Evolutionary conservation across 2,888 invertebrate genomes (phyloP).

Genomic region (Ochlodes sylvanus): DNA sequence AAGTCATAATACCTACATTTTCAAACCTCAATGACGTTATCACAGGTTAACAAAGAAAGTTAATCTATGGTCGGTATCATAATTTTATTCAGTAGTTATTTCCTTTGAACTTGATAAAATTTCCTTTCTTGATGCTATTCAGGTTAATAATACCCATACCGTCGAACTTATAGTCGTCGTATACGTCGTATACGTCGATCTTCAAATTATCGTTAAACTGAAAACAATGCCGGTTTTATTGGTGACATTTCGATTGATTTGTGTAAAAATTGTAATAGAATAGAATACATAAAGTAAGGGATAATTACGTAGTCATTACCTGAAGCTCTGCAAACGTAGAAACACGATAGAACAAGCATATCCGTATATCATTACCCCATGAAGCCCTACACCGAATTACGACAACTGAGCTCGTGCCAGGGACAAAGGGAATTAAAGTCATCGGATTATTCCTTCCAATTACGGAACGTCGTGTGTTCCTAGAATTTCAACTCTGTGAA

Average conservation of each 20-base stretch:
- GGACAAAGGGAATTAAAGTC: conserved; percentile 36
- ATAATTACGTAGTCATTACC: background rate
- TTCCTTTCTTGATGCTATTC: too few species aligned
- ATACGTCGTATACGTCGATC: too few species aligned
- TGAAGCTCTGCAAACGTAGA: conserved; percentile 26
- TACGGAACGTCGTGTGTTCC: conserved; percentile 9
- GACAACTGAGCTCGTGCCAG: conserved; percentile 26
- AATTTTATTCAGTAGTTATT: too few species aligned
- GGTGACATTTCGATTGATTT: too few species aligned
- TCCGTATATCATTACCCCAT: conserved; percentile 30
- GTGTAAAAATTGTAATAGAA: too few species aligned
- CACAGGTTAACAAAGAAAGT: too few species aligned
- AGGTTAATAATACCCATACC: too few species aligned
- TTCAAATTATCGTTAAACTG: background rate
- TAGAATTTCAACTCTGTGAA: background rate
- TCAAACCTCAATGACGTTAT: too few species aligned
- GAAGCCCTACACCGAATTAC: conserved; percentile 39
- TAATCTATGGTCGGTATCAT: too few species aligned
- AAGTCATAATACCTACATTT: too few species aligned
- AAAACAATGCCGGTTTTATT: background rate
- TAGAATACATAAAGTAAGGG: background rate
- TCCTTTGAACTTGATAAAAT: too few species aligned
- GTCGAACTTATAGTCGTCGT: too few species aligned
- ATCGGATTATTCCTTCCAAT: conserved; percentile 33
- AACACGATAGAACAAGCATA: conserved; percentile 21